phyloP scores from a whole-genome alignment of 2,113 vertebrate species.

The Brachirus orientalis region DNA sequence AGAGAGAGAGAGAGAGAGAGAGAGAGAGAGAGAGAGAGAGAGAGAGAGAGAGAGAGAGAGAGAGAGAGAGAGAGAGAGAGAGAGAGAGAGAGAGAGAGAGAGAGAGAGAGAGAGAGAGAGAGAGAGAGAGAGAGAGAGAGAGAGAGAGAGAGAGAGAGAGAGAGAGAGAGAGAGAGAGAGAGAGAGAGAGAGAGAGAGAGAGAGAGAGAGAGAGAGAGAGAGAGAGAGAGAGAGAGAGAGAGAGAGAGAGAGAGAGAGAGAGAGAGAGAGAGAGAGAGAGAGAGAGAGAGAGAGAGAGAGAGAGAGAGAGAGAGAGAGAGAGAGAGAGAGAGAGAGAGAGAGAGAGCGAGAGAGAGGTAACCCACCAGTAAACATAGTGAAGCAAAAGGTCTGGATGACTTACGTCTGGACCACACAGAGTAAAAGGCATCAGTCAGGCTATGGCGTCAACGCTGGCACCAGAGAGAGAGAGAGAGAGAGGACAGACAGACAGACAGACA shows the following conservation, averaged over 20 bases:
- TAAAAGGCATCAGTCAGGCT: conserved; percentile 59
- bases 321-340: background rate
- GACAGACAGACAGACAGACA: conserved; percentile 21
- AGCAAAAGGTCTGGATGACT: conserved; percentile 60
- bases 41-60: background rate
- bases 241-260: background rate
- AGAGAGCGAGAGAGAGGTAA: conserved; percentile 5
- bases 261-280: background rate
- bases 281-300: background rate
- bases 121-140: background rate
- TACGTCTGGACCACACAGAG: conserved; percentile 78
- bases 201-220: background rate
- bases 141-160: background rate
- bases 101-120: background rate
- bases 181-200: background rate
- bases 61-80: background rate
- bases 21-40: background rate
- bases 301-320: background rate
- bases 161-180: background rate
- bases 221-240: background rate
- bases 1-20: background rate
- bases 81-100: background rate
- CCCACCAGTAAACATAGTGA: conserved; percentile 64
- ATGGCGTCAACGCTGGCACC: conserved; percentile 59
- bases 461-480: conserved; percentile 9